Evolutionary conservation across 2,888 invertebrate genomes (phyloP), one percentile per base, ranked within the genome.

Genomic region (Plemyria rubiginata): DNA sequence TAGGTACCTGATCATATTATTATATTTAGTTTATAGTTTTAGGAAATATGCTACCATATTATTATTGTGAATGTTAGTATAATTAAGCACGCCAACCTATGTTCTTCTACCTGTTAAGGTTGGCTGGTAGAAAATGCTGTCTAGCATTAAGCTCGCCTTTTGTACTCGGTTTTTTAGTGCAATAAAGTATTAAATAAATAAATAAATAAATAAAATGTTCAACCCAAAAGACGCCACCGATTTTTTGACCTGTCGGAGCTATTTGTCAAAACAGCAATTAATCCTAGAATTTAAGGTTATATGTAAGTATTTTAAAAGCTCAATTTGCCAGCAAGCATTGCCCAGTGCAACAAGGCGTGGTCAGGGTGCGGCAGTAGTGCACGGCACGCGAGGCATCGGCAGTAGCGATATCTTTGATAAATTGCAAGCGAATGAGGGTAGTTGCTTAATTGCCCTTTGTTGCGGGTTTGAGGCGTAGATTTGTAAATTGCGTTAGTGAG

Each of bases 391-490:
- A 61, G 16, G 16, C 49, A 22, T 28, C 50, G 58, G 49, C 48
- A 50, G 55, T 48, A 45, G 54, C 60, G 60, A 55, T 45, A 41
- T 56, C 53, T 52, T 55, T 62, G 66, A 66, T 66, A 62, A 62
- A 66, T 62, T 45, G 60, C 56, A 11, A 28, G 48, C 54, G 50
- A 64, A 52, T 62, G 65, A 62, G 65, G 65, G 65, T 66, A 66
- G 66, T 57, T 54, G 48, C 55, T 45, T 65, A 62, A 66, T 62
- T 66, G 59, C 65, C 15, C 50, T 65, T 60, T 48, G 54, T 55
- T 63, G 59, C 63, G 55, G 59, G 48, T 63, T 59, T 60, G 60
- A 64, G 56, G 63, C 63, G 63, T 59, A 60, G 63, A 63, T 63
- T 63, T 63, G 63, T 63, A 55, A 63, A 63, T 55, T 55, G 59